phyloP scores from a whole-genome alignment of 2,797 vertebrate species.

The Falco naumanni region DNA sequence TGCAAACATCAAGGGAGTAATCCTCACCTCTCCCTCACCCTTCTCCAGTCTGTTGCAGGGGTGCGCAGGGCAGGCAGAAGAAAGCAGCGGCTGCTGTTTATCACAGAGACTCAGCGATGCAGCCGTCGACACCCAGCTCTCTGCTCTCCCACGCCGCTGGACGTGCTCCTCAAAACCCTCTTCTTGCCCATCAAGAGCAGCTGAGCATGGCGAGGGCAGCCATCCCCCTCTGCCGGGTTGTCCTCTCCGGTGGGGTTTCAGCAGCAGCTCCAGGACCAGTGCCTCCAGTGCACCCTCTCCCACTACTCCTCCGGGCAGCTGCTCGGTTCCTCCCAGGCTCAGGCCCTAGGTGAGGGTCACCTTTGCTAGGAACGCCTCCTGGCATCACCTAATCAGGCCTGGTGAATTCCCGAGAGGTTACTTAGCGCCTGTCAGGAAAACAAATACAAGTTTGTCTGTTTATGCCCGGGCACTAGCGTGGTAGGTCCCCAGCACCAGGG shows the following conservation, averaged over 20 bases:
- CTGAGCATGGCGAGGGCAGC: not conserved
- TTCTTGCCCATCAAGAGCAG: not conserved
- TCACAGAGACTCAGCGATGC: not conserved
- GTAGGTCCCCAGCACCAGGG: not conserved
- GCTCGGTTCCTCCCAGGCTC: not conserved
- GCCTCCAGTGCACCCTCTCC: not conserved
- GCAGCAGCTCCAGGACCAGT: not conserved
- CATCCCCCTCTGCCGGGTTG: not conserved
- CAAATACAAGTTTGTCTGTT: not conserved
- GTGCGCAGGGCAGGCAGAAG: not conserved
- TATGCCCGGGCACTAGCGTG: rapidly evolving
- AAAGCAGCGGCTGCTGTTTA: not conserved
- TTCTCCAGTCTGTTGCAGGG: not conserved
- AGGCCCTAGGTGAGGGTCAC: not conserved
- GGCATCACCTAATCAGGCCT: not conserved
- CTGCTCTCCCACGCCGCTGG: not conserved
- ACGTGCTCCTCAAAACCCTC: not conserved
- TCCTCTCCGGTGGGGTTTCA: not conserved
- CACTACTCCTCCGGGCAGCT: not conserved
- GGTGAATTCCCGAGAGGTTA: not conserved
- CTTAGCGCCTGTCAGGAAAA: not conserved
- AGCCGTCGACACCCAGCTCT: not conserved
- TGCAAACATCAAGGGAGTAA: not conserved
- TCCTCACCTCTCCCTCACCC: not conserved
- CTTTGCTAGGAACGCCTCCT: not conserved